Evolutionary conservation across 2,113 vertebrate species (phyloP).

Genomic region (Nothoprocta pentlandii): DNA sequence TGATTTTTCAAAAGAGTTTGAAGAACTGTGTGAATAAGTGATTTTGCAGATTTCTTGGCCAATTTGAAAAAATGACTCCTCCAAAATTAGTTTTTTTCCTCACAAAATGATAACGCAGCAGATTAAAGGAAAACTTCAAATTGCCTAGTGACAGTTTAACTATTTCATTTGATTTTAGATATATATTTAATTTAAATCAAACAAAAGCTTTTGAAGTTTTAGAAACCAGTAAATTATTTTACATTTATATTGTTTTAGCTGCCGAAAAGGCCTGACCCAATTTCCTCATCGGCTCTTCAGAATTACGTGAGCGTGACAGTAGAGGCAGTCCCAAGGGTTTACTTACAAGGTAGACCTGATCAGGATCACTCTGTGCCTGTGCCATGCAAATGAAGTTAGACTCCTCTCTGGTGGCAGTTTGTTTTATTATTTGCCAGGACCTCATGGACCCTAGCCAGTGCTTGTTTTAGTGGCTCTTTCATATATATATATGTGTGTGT

Average conservation of each 20-base stretch:
- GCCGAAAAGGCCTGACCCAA: background rate
- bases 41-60: background rate
- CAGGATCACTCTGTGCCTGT: background rate
- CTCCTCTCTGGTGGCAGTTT: background rate
- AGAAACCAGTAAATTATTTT: background rate
- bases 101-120: background rate
- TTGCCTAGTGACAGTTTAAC: background rate
- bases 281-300: background rate
- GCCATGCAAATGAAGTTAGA: background rate
- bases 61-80: background rate
- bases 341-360: background rate
- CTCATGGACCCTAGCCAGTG: background rate
- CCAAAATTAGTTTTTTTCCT: background rate
- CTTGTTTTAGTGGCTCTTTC: background rate
- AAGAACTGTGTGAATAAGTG: background rate
- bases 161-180: background rate
- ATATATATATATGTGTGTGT: rapidly evolving
- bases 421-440: background rate
- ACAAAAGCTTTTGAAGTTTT: background rate
- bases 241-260: background rate
- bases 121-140: background rate
- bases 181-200: background rate
- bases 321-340: background rate
- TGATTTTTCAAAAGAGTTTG: background rate
- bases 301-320: background rate